These are phyloP conservation scores for Anarsia innoxiella DNA, from an alignment of 2,888 invertebrate species.

Conservation along the genomic window DNA sequence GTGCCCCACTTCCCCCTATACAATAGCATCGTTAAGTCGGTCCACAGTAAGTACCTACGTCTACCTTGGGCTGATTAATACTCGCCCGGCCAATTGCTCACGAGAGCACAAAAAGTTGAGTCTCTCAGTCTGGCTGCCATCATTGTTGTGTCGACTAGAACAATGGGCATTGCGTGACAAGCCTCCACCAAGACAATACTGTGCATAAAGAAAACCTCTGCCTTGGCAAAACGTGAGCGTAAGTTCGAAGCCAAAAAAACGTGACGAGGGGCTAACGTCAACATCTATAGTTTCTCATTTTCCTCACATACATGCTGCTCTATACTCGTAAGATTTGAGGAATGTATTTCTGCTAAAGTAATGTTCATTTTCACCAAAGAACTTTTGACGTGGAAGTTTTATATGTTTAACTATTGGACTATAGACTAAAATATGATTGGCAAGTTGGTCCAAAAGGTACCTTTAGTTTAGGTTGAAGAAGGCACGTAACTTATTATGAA, in stretches of 20 bases:
- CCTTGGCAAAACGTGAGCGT: conserved; percentile 34
- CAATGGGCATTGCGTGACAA: conserved; percentile 50
- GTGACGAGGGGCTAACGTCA: conserved; percentile 9
- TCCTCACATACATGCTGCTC: conserved; percentile 7
- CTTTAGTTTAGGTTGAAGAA: too few species aligned
- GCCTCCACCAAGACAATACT: conserved; percentile 40
- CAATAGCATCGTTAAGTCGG: conserved; percentile 7
- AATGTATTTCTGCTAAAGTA: too few species aligned
- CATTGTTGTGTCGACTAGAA: conserved; percentile 39
- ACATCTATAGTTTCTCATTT: too few species aligned
- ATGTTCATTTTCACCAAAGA: too few species aligned
- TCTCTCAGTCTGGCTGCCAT: conserved; percentile 19
- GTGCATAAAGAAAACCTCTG: conserved; percentile 30
- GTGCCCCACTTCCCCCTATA: too few species aligned
- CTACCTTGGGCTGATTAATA: conserved; percentile 33
- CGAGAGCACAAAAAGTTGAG: conserved; percentile 29
- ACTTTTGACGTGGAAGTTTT: too few species aligned
- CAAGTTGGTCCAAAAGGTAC: too few species aligned
- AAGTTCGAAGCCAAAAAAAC: conserved; percentile 17
- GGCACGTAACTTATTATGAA: too few species aligned
- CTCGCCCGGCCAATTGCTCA: conserved; percentile 25
- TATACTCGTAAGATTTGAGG: background rate
- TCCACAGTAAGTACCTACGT: conserved; percentile 5
- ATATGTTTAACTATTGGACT: too few species aligned
- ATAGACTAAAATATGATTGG: too few species aligned